These are phyloP conservation scores for Brevipalpus yothersi DNA, from an alignment of 1,140 invertebrate species.

Conservation along the genomic window DNA sequence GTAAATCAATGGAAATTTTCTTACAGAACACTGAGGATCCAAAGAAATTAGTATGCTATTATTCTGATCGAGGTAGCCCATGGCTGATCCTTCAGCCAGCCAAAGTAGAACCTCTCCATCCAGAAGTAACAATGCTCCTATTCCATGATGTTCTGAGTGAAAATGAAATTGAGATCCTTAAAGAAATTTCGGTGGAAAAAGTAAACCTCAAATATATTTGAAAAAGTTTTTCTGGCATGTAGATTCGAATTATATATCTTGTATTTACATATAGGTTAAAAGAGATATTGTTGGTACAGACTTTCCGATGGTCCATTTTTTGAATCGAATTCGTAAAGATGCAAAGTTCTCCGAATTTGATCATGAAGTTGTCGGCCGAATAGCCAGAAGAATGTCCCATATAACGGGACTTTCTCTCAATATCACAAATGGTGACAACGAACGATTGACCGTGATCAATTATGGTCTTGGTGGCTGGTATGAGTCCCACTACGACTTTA, in stretches of 20 bases:
- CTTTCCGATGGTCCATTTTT: background rate
- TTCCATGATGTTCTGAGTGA: conserved; percentile 28
- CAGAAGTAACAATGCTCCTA: conserved; percentile 24
- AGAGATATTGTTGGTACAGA: too few relatives aligned
- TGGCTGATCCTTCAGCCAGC: conserved; percentile 23
- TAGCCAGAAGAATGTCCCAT: conserved; percentile 20
- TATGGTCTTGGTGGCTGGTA: conserved; percentile 23
- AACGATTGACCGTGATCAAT: conserved; percentile 18
- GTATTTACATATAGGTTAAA: too few relatives aligned
- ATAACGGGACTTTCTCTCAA: conserved; percentile 19
- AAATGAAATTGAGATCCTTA: conserved; percentile 22
- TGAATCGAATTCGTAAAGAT: background rate
- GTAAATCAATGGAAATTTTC: too few relatives aligned
- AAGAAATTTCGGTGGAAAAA: conserved; percentile 21
- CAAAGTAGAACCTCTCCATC: conserved; percentile 25
- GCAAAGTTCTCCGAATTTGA: conserved; percentile 2
- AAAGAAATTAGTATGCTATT: conserved; percentile 18
- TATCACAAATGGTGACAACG: conserved; percentile 14
- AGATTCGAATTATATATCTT: too few relatives aligned
- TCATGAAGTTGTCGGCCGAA: conserved; percentile 17
- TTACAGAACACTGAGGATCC: too few relatives aligned
- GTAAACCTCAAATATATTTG: conserved; percentile 18
- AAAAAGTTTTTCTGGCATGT: background rate
- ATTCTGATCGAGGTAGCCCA: conserved; percentile 16
- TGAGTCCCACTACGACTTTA: too few relatives aligned